These are phyloP conservation scores for Drosophila lutescens DNA, from an alignment of 2,888 invertebrate species.

Conservation along the genomic window DNA sequence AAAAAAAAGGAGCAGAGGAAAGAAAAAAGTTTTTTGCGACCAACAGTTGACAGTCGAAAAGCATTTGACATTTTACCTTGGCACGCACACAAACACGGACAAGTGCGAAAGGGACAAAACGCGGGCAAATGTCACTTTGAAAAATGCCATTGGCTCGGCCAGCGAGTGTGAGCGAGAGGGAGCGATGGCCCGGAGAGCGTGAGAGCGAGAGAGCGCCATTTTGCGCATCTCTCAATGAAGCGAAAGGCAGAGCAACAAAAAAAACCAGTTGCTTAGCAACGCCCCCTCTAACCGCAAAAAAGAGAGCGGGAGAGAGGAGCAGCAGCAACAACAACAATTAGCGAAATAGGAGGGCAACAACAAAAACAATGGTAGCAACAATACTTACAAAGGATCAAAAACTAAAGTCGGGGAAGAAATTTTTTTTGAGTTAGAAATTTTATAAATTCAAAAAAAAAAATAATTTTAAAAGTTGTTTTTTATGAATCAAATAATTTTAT, in stretches of 20 bases:
- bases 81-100: slow-evolving; percentile 29
- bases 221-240: slow-evolving; percentile 47
- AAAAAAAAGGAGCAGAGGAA: slow-evolving; percentile 9
- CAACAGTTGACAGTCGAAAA: slow-evolving; percentile 80
- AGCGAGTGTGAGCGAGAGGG: slow-evolving; percentile 28
- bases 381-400: neutral
- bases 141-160: slow-evolving; percentile 82
- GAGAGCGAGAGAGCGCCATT: slow-evolving; percentile 34
- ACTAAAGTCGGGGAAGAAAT: neutral
- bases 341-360: slow-evolving; percentile 9
- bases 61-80: slow-evolving; percentile 84
- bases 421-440: no score
- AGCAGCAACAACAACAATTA: slow-evolving; percentile 9
- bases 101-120: slow-evolving; percentile 69
- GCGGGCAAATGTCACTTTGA: slow-evolving; percentile 82
- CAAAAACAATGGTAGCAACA: neutral
- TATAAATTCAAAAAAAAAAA: neutral
- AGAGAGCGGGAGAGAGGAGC: slow-evolving; percentile 25
- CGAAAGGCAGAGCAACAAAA: slow-evolving; percentile 46
- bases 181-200: slow-evolving; percentile 34
- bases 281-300: slow-evolving; percentile 82
- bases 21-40: slow-evolving; percentile 54
- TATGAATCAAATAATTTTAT: no score
- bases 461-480: no score
- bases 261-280: slow-evolving; percentile 84